Evolutionary conservation across 2,113 vertebrate genomes (phyloP).

Genomic region (Pseudolaguvia tuberculata): DNA sequence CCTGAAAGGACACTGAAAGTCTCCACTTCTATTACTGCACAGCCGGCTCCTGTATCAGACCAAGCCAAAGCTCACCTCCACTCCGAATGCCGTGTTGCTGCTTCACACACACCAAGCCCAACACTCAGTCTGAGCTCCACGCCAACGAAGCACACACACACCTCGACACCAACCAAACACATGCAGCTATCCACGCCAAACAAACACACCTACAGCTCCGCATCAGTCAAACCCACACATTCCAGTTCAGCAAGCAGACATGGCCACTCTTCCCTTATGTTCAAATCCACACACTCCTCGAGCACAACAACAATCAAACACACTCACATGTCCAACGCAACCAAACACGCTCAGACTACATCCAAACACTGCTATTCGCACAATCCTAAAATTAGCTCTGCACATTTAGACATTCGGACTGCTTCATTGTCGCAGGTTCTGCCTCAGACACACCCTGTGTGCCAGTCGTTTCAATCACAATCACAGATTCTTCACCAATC

Average conservation of each 20-base stretch:
- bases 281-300: slow-evolving; percentile 20
- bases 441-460: slow-evolving; percentile 2
- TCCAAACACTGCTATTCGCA: slow-evolving; percentile 32
- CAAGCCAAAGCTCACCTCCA: slow-evolving; percentile 61
- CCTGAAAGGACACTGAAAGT: slow-evolving; percentile 56
- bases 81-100: slow-evolving; percentile 59
- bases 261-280: slow-evolving; percentile 13
- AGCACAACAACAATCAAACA: slow-evolving; percentile 26
- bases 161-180: slow-evolving; percentile 30
- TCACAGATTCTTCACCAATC: slow-evolving; percentile 16
- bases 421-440: slow-evolving; percentile 43
- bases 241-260: slow-evolving; percentile 30
- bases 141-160: slow-evolving; percentile 28
- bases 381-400: slow-evolving; percentile 58
- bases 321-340: slow-evolving; percentile 16
- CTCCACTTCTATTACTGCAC: slow-evolving; percentile 7
- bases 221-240: slow-evolving; percentile 39
- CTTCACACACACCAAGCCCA: slow-evolving; percentile 41
- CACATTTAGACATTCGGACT: slow-evolving; percentile 57
- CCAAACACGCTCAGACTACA: slow-evolving; percentile 25
- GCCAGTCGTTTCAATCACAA: slow-evolving; percentile 7
- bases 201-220: slow-evolving; percentile 12
- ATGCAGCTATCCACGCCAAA: slow-evolving; percentile 2
- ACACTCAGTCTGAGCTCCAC: neutral
- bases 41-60: slow-evolving; percentile 50